A percentile compares a stretch with the other conserved stretches of the same genome.
phyloP scores from a whole-genome alignment of 1,140 invertebrate species.

The Trachymyrmex septentrionalis region DNA sequence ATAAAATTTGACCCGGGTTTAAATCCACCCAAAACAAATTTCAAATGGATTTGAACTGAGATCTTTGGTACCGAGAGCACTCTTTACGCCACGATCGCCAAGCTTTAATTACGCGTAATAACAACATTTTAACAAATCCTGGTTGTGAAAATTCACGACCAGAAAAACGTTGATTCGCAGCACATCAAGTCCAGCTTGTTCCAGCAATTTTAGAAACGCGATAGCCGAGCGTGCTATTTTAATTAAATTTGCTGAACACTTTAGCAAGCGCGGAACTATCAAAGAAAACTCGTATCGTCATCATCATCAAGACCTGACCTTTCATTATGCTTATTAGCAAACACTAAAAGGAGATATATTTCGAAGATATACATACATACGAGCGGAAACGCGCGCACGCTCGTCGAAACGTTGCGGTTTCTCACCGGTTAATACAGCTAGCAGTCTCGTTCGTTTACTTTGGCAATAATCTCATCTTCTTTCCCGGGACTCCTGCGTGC shows the following conservation, averaged over 20 bases:
- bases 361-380: constrained; percentile 2
- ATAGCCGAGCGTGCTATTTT: neutral
- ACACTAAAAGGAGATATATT: neutral
- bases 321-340: constrained; percentile 61
- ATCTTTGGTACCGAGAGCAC: too few species aligned
- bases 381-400: neutral
- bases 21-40: too few species aligned
- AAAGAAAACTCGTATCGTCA: neutral
- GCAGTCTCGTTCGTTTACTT: constrained; percentile 72
- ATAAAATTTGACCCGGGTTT: too few species aligned
- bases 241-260: constrained; percentile 22
- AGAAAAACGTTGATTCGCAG: neutral
- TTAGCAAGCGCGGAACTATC: neutral
- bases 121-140: neutral
- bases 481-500: constrained; percentile 49
- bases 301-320: constrained; percentile 19
- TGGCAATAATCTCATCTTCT: constrained; percentile 79
- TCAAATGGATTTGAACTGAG: too few species aligned
- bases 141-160: neutral
- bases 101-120: constrained; percentile 6
- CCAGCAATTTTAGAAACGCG: neutral
- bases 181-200: neutral
- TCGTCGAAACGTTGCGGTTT: constrained; percentile 66
- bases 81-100: too few species aligned
- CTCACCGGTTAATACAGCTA: constrained; percentile 74